Conservation (phyloP, 2,888 invertebrate genomes). For the Hymenopus coronatus region DNA sequence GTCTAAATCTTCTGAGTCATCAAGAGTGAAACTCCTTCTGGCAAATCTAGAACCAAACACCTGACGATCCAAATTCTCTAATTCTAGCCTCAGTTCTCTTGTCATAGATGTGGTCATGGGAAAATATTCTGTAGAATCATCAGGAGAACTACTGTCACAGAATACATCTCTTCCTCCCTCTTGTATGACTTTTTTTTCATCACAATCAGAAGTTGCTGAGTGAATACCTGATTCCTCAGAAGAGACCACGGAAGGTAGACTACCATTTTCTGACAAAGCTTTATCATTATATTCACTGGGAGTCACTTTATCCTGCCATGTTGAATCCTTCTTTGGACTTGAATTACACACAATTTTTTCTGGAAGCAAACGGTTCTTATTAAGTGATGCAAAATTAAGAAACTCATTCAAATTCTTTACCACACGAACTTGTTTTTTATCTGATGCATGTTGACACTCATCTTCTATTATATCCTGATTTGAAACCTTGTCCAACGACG, state of each 20-base stretch:
- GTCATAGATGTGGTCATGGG: slow-evolving; percentile 87
- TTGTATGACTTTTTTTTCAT: not conserved
- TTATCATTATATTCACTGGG: slow-evolving; percentile 32
- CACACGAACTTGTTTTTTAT: slow-evolving; percentile 45
- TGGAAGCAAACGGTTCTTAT: slow-evolving; percentile 51
- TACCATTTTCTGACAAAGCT: not conserved
- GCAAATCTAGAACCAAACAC: slow-evolving; percentile 62
- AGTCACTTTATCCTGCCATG: slow-evolving; percentile 22
- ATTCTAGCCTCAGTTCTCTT: slow-evolving; percentile 73
- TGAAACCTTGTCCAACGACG: slow-evolving; percentile 59
- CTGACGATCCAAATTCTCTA: slow-evolving; percentile 80
- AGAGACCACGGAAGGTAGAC: not conserved
- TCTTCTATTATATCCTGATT: slow-evolving; percentile 44
- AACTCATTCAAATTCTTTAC: slow-evolving; percentile 85
- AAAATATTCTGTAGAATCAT: slow-evolving; percentile 79
- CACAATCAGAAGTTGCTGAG: not conserved
- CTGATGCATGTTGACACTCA: slow-evolving; percentile 47
- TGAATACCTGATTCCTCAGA: not conserved
- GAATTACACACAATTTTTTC: slow-evolving; percentile 19
- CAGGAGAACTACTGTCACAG: slow-evolving; percentile 66
- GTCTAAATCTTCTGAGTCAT: slow-evolving; percentile 33
- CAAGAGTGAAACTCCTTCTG: slow-evolving; percentile 26
- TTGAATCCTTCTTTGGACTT: slow-evolving; percentile 19
- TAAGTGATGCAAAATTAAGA: slow-evolving; percentile 69
- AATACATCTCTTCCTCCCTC: not conserved